phyloP scores from a whole-genome alignment of 2,888 invertebrate species.

The Apotomis capreana region DNA sequence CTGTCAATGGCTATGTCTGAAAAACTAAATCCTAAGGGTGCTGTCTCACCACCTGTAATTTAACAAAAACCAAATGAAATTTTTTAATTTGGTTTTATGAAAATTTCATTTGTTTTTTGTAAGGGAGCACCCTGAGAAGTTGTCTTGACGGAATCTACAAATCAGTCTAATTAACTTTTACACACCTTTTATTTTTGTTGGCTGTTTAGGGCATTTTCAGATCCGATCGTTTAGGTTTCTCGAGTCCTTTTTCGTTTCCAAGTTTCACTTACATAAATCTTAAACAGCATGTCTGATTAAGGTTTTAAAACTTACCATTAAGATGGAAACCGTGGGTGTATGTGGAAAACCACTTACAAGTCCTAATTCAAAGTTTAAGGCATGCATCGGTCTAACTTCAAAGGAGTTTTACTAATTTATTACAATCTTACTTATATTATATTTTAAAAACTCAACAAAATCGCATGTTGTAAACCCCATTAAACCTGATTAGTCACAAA shows the following conservation, averaged over 20 bases:
- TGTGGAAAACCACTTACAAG: conserved; percentile 37
- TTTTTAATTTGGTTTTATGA: no score
- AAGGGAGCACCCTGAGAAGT: no score
- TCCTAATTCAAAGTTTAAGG: conserved; percentile 30
- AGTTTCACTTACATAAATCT: conserved; percentile 7
- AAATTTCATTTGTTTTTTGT: no score
- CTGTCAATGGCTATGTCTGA: no score
- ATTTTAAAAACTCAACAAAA: conserved; percentile 7
- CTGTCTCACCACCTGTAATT: no score
- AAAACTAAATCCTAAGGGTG: no score
- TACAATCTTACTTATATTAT: background rate
- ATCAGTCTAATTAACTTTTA: background rate
- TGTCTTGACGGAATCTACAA: background rate
- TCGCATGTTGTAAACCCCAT: conserved; percentile 21
- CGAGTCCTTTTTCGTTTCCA: conserved; percentile 16
- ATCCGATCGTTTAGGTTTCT: background rate
- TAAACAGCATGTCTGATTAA: conserved; percentile 18
- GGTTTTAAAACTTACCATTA: conserved; percentile 16
- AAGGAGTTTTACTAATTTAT: conserved; percentile 22
- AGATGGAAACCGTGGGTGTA: conserved; percentile 15
- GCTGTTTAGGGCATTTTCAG: conserved; percentile 15
- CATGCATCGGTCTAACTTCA: conserved; percentile 25
- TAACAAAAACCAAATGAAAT: no score
- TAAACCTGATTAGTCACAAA: conserved; percentile 11
- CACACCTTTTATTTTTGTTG: background rate